Evolutionary conservation across 2,113 vertebrate species (phyloP), one percentile per base, ranked within the genome.

Genomic region (Cepphus grylle): DNA sequence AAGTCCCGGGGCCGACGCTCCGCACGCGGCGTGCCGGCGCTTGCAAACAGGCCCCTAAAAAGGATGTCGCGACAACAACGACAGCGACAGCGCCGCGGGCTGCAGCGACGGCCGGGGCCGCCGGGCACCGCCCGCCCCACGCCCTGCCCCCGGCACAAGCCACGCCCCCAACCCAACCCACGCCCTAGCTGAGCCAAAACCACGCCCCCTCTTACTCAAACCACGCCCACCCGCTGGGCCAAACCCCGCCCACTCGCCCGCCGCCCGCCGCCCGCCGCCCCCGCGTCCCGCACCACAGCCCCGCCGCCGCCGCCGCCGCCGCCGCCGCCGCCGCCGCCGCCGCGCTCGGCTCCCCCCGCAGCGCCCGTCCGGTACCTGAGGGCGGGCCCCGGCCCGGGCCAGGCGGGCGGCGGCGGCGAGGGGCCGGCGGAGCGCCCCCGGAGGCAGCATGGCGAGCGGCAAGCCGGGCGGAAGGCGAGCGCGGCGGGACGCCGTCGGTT

Each of bases 1-100:
- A 45, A 21, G 40, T 6, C 19, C 19, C 11, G 3, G 15, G 43
- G 30, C n/a, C 40, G 16, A 5, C 4, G 18, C n/a, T 9, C 23
- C 16, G 36, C 34, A 34, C 11, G 6, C 32, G 11, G 14, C 34
- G 5, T 1, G 16, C 30, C 36, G 11, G 1, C 6, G 12, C 43
- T 11, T 3, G 10, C 58, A 5, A 15, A 6, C 8, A 6, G 22
- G 7, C 13, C 20, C 9, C 12, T 17, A 5, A 7, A 20, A 17
- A 10, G 17, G 26, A 12, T 0, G 22, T 27, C 18, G 12, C 50
- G 56, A 43, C n/a, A 20, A 20, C 45, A 21, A 47, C 47, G 12
- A 6, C 77, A 15, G 7, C 7, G 15, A 16, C 45, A 3, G 17
- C 34, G 16, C 8, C 29, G 11, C 8, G 5, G 15, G 18, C 26